Percentiles rank a stretch among this genome's conserved stretches.
These are phyloP conservation scores for Herpailurus yagouaroundi DNA, from an alignment of 2,113 vertebrate genomes.

Conservation along the genomic window DNA sequence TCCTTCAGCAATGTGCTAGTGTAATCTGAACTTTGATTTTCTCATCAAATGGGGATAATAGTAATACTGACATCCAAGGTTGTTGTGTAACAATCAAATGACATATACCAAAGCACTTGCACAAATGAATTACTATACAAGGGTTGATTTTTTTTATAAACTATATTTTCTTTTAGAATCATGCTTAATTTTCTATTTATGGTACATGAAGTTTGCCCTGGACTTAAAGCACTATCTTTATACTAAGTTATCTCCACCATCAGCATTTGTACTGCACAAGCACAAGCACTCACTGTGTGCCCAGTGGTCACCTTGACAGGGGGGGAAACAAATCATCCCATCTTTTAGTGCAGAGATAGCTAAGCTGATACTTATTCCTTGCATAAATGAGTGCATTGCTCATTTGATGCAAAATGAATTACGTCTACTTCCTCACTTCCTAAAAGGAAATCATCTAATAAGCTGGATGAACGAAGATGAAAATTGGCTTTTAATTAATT, in stretches of 20 bases:
- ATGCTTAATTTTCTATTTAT: slow-evolving; percentile 43
- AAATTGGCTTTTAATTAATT: slow-evolving; percentile 69
- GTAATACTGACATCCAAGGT: background rate
- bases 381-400: slow-evolving; percentile 38
- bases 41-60: background rate
- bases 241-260: background rate
- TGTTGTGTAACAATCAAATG: background rate
- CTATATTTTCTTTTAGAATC: background rate
- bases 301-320: background rate
- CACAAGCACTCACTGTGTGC: background rate
- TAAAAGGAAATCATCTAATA: slow-evolving; percentile 69
- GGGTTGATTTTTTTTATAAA: background rate
- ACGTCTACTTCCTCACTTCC: slow-evolving; percentile 57
- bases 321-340: slow-evolving; percentile 31
- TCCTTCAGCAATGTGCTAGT: background rate
- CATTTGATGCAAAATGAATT: slow-evolving; percentile 44
- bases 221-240: background rate
- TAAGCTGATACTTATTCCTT: background rate
- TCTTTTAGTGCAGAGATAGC: slow-evolving; percentile 4
- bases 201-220: background rate
- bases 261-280: background rate
- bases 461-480: slow-evolving; percentile 59
- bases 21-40: background rate
- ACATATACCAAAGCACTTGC: background rate
- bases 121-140: background rate